A percentile compares a stretch with the other conserved stretches of the same genome.
Conservation (phyloP, 1,140 invertebrate genomes). For the Asobara japonica region DNA sequence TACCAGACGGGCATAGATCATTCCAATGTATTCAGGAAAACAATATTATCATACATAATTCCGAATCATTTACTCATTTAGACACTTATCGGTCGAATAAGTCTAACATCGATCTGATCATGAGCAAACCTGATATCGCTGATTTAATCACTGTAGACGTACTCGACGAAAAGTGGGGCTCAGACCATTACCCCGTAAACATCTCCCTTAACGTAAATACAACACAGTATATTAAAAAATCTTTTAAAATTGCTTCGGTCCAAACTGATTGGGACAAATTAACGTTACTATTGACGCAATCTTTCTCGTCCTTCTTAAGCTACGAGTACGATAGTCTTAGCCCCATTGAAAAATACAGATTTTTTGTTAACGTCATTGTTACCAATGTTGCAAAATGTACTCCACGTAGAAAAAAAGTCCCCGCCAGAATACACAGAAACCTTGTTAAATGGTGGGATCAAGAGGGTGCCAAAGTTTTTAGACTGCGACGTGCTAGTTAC, state of each 20-base stretch:
- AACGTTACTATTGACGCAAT: background rate
- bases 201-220: slow-evolving; percentile 7
- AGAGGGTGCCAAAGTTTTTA: slow-evolving; percentile 4
- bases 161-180: slow-evolving; percentile 22
- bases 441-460: slow-evolving; percentile 26
- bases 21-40: slow-evolving; percentile 12
- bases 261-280: slow-evolving; percentile 12
- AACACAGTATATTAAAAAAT: slow-evolving; percentile 5
- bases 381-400: background rate
- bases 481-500: background rate
- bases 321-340: background rate
- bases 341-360: background rate
- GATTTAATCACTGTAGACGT: slow-evolving; percentile 7
- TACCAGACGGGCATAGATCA: background rate
- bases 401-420: slow-evolving; percentile 15
- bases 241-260: slow-evolving; percentile 15
- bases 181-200: slow-evolving; percentile 25
- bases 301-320: background rate
- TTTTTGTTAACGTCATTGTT: slow-evolving; percentile 11
- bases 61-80: background rate
- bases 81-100: background rate
- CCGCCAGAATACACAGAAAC: background rate
- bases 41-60: slow-evolving; percentile 13
- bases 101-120: slow-evolving; percentile 32
- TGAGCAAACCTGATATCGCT: slow-evolving; percentile 14